Evolutionary conservation across 2,113 vertebrate genomes (phyloP), one percentile per base, ranked within the genome.

Genomic region (Carollia perspicillata): DNA sequence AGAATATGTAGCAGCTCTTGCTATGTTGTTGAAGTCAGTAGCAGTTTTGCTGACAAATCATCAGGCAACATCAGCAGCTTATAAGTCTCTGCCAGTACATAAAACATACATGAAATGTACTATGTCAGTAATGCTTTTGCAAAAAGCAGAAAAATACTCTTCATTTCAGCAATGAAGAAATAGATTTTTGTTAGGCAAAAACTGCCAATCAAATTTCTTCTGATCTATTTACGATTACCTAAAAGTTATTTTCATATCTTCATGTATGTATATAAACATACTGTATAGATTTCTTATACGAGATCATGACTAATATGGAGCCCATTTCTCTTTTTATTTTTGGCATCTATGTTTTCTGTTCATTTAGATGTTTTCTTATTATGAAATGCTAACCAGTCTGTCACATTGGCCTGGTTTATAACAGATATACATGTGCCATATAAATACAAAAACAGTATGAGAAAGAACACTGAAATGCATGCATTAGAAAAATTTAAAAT

Each of bases 1-100:
- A 90, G 47, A 92, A 72, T 84, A 75, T 77, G 35, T 69, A 92
- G n/a, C 16, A 71, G 72, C n/a, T 95, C 37, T 90, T 75, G 49
- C 26, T 72, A 84, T 37, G 87, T 60, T 89, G 68, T 60, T 85
- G 72, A 94, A 72, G 22, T 93, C 58, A 78, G 58, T 90, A 22
- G 12, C 12, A 89, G 42, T 84, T 94, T 88, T 88, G 40, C 81
- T 96, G 83, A 94, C 55, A 95, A 90, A 95, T 81, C 66, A 77
- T 80, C 37, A 92, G 12, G 72, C 8, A 91, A 72, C 8, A 84
- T 6, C 35, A 94, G 26, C 5, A 77, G 14, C 12, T 80, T 84
- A 47, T 80, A 92, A 69, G 47, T 89, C n/a, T 92, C 40, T 94
- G 8, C 40, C 12, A 89, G 44, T 53, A 90, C 55, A 87, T 84